Evolutionary conservation across 2,797 vertebrate species (phyloP), one percentile per base, ranked within the genome.

Genomic region (Anniella stebbinsi): DNA sequence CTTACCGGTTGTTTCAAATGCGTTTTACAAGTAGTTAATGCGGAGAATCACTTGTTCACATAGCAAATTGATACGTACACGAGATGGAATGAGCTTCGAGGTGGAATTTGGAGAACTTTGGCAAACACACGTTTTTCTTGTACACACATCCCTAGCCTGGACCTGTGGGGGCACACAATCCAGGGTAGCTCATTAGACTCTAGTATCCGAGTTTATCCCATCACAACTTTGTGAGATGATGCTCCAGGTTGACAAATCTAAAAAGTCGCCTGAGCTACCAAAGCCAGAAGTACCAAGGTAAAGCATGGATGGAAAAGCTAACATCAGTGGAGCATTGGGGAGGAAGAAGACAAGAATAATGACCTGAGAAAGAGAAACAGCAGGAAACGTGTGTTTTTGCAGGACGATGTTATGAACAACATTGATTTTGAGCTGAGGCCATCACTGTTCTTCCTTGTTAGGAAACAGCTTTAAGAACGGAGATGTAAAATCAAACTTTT

Each of bases 401-500:
- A 73, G 10, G 28, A 51, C 36, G 12, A 25, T 2, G 10, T 84
- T 73, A 72, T 72, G 69, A 80, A 84, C 36, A 72, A 84, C 73
- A 90, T 45, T 87, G 85, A 90, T 90, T 90, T 75, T 87, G 75
- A 73, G 41, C 57, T 21, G 67, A 87, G 57, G 54, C 80, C 78
- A 84, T 87, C 45, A 51, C 80, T 36, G 54, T 69, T 84, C 66
- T 80, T 80, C 41, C 45, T 84, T n/a, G 57, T 80, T 80, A 72
- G 80, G 85, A 75, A 89, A 81, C 30, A 87, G 84, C 30, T 87
- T 87, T 84, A 78, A 87, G 80, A 84, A 87, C 36, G n/a, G 66
- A 83, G 84, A 25, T 38, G 72, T 87, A 77, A 87, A 78, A 89
- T 70, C 72, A 83, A 89, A 87, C 2, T 5, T 23, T 63, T 25